These are phyloP conservation scores for Anomalospiza imberbis DNA, from an alignment of 2,797 vertebrate species.

Conservation along the genomic window DNA sequence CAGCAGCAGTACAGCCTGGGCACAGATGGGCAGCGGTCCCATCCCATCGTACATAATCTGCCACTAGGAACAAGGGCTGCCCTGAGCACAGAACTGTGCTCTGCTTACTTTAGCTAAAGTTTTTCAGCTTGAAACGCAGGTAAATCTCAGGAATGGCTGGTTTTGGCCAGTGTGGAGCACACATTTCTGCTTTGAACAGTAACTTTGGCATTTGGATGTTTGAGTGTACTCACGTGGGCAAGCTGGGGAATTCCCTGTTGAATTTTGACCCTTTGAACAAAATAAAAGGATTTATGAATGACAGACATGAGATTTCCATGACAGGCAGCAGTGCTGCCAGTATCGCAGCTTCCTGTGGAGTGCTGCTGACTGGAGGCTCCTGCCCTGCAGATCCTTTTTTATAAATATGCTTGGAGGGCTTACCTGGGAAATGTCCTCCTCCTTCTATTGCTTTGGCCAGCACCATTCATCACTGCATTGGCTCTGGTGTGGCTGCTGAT, in stretches of 20 bases:
- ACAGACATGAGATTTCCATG: background rate
- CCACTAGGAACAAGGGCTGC: background rate
- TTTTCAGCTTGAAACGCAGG: background rate
- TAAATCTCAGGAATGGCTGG: background rate
- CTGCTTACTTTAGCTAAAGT: background rate
- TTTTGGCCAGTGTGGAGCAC: background rate
- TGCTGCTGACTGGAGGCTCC: background rate
- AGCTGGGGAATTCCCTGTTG: background rate
- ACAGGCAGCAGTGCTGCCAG: background rate
- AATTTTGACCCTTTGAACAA: background rate
- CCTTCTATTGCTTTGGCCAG: background rate
- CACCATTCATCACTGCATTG: background rate
- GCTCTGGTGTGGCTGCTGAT: background rate
- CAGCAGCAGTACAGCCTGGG: background rate
- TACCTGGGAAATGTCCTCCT: fast-evolving
- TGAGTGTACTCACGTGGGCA: fast-evolving
- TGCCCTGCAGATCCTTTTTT: background rate
- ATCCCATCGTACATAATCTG: fast-evolving
- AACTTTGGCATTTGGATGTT: background rate
- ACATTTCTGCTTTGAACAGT: background rate
- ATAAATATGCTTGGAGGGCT: background rate
- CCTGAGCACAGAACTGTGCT: background rate
- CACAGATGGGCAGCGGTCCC: background rate
- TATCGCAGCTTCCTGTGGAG: fast-evolving
- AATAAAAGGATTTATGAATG: background rate